Evolutionary conservation across 2,888 invertebrate genomes (phyloP).

Genomic region (Noctuana brunneofusca): DNA sequence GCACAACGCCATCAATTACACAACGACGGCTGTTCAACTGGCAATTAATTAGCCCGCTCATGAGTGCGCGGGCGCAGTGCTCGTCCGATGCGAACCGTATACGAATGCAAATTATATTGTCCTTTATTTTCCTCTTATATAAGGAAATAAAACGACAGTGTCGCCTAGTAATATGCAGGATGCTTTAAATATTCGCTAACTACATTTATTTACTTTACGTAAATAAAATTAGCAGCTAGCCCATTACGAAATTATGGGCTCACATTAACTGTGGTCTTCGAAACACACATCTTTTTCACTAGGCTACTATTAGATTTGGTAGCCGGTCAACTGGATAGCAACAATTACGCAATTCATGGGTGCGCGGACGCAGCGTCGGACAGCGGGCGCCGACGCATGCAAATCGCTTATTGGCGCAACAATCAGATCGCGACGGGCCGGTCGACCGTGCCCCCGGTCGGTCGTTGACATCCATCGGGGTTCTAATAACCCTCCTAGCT

Average conservation of each 20-base stretch:
- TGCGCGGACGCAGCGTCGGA: slow-evolving; percentile 55
- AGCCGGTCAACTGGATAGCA: slow-evolving; percentile 49
- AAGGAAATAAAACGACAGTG: not conserved
- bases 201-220: too few relatives aligned
- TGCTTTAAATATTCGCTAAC: too few relatives aligned
- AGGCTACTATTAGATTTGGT: not conserved
- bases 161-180: not conserved
- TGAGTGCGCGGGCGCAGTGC: slow-evolving; percentile 36
- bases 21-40: slow-evolving; percentile 46
- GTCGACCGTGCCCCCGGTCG: slow-evolving; percentile 69
- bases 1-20: slow-evolving; percentile 35
- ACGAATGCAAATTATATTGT: slow-evolving; percentile 10
- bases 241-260: not conserved
- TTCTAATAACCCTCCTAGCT: too few relatives aligned
- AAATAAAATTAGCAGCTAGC: not conserved
- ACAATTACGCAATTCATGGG: slow-evolving; percentile 63
- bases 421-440: slow-evolving; percentile 79
- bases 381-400: slow-evolving; percentile 63
- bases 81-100: slow-evolving; percentile 11
- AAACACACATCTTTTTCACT: too few relatives aligned
- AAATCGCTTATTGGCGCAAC: slow-evolving; percentile 76
- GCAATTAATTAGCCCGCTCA: slow-evolving; percentile 28
- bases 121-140: not conserved
- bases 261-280: not conserved
- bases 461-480: slow-evolving; percentile 70